A percentile compares a stretch with the other conserved stretches of the same genome.
Conservation (phyloP, 2,113 vertebrate genomes). For the Chloropsis cyanopogon region DNA sequence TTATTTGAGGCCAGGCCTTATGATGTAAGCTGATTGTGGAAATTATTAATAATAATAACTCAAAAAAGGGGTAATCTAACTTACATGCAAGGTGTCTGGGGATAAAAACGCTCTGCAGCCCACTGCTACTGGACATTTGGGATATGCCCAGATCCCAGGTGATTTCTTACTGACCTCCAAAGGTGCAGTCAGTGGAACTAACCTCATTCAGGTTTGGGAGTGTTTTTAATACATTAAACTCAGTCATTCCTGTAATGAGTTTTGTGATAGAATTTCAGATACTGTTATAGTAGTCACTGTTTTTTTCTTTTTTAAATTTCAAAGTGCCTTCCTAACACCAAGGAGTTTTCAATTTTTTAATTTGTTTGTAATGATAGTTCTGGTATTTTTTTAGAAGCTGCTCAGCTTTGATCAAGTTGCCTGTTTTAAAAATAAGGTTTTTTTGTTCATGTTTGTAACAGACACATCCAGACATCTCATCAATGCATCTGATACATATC, state of each 20-base stretch:
- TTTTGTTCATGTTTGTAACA: conserved; percentile 42
- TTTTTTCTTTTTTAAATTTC: background rate
- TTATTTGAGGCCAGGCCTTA: background rate
- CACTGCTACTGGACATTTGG: background rate
- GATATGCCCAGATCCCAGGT: background rate
- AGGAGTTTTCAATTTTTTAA: background rate
- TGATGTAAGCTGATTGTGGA: background rate
- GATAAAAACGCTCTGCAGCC: background rate
- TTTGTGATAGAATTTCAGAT: background rate
- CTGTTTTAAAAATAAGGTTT: background rate
- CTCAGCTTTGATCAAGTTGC: background rate
- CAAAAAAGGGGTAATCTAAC: background rate
- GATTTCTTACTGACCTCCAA: background rate
- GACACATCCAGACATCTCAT: conserved; percentile 50
- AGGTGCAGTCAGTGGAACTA: background rate
- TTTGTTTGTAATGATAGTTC: background rate
- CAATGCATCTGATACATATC: conserved; percentile 71
- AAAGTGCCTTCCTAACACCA: background rate
- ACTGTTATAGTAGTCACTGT: background rate
- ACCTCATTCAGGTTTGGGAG: background rate
- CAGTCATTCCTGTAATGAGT: background rate
- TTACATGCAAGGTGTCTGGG: background rate
- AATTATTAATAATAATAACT: background rate
- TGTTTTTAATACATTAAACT: background rate
- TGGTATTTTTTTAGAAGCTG: background rate